Evolutionary conservation across 2,888 invertebrate genomes (phyloP).

Genomic region (Napeogenes sylphis): DNA sequence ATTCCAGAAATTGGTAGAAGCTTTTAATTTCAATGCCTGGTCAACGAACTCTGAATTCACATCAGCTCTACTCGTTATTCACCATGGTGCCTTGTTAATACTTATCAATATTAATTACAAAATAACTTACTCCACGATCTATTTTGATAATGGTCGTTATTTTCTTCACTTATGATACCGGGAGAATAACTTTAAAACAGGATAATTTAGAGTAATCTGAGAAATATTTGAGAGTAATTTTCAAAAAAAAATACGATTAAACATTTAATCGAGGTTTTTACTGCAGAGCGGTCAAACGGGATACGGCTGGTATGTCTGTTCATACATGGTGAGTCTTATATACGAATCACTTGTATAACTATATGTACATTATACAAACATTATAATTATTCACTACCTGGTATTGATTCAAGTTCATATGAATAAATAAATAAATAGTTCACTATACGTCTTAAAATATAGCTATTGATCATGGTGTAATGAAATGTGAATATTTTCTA

Average conservation of each 20-base stretch:
- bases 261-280: constrained; percentile 8
- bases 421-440: constrained; percentile 7
- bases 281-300: constrained; percentile 39
- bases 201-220: neutral
- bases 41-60: too few relatives aligned
- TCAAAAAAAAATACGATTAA: neutral
- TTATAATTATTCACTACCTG: constrained; percentile 28
- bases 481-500: neutral
- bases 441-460: constrained; percentile 5
- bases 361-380: constrained; percentile 27
- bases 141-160: neutral
- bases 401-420: constrained; percentile 17
- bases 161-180: neutral
- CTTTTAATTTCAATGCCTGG: too few relatives aligned
- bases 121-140: too few relatives aligned
- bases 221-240: constrained; percentile 1
- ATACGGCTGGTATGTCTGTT: constrained; percentile 35
- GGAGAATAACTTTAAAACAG: neutral
- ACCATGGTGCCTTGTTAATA: too few relatives aligned
- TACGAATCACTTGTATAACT: constrained; percentile 33
- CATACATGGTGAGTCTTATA: constrained; percentile 32
- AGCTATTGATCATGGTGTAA: neutral
- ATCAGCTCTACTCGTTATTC: too few relatives aligned
- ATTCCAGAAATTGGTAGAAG: neutral
- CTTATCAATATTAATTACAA: too few relatives aligned